Evolutionary conservation across 2,797 vertebrate genomes (phyloP), one percentile per base, ranked within the genome.

Genomic region (Pelobates cultripes): DNA sequence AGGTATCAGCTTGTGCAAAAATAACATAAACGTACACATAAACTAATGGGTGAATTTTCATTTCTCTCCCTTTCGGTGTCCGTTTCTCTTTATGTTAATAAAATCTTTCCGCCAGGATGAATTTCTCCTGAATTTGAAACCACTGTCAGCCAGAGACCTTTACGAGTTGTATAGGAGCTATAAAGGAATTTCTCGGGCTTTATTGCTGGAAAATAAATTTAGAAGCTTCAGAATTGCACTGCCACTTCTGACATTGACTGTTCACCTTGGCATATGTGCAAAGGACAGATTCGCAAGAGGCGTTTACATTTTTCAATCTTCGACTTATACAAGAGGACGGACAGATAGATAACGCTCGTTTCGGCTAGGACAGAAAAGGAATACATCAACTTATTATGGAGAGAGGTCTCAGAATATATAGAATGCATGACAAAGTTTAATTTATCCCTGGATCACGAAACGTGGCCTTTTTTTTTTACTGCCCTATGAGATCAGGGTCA

Each of bases 221-320:
- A 40, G 61, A 7, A 8, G 44, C 7, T 70, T 14, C 43, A 17
- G 69, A 12, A 44, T 44, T 14, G 8, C 43, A 43, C 42, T 47
- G 5, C 69, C 69, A 51, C 47, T 14, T 43, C 69, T 70, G 69
- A 70, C 69, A 70, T 70, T 55, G 45, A 51, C 7, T 7, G 3
- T 14, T 66, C 63, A 80, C 71, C 78, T 74, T 74, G 70, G 45
- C 42, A 4, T 41, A 15, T 57, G 43, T 43, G 45, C 51, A 69
- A 51, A 80, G 72, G 78, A 74, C 78, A 42, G 43, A 13, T 53
- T 68, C 61, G 44, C 43, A 42, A 67, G 78, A 57, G 66, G 53
- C 45, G 66, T 75, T 70, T 61, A 28, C 17, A 74, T 74, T 61
- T n/a, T 80, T 75, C 66, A 60, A 80, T 80, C 68, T 80, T 51